phyloP scores from a whole-genome alignment of 2,797 vertebrate species.

The Lepus townsendii region DNA sequence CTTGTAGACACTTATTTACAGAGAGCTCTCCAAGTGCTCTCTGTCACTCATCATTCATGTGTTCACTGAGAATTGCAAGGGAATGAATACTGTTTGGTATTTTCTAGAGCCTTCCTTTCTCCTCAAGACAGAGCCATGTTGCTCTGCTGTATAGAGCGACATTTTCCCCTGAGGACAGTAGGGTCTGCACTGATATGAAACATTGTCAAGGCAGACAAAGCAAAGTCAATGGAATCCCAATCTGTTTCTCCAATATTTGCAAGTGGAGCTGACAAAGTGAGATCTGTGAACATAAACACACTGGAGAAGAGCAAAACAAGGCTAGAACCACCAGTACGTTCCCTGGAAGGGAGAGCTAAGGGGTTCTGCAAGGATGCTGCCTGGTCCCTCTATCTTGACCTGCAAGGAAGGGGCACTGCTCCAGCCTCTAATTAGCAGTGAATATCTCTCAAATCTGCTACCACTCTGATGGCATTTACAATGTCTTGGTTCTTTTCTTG shows the following conservation, averaged over 20 bases:
- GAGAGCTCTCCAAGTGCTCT: neutral
- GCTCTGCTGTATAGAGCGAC: neutral
- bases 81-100: neutral
- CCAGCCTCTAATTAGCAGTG: neutral
- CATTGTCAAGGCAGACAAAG: fast-evolving
- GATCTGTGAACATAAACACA: neutral
- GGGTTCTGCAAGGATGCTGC: neutral
- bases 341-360: neutral
- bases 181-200: neutral
- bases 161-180: neutral
- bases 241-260: neutral
- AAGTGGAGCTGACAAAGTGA: neutral
- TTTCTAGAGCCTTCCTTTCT: constrained; percentile 3
- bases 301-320: neutral
- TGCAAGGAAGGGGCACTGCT: neutral
- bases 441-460: neutral
- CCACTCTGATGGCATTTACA: neutral
- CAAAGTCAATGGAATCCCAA: neutral
- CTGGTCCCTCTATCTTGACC: neutral
- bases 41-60: neutral
- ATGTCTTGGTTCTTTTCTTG: neutral
- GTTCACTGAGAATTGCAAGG: neutral
- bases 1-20: neutral
- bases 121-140: neutral
- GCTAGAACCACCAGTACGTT: neutral